phyloP scores from a whole-genome alignment of 2,797 vertebrate genomes.

The Gobionotothen gibberifrons region DNA sequence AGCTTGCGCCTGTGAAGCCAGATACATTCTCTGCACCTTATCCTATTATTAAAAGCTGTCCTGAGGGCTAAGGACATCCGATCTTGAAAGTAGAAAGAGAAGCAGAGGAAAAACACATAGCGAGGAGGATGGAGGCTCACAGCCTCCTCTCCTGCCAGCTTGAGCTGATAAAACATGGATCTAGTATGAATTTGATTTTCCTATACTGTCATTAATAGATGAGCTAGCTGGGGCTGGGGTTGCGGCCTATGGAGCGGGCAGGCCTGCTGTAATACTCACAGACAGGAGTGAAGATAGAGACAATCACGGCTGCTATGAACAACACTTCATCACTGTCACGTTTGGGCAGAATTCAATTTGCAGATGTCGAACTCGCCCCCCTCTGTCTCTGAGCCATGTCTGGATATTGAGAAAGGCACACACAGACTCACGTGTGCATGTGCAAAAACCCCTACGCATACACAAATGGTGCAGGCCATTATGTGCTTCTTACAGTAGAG shows the following conservation, averaged over 20 bases:
- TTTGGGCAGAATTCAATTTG: slow-evolving; percentile 92
- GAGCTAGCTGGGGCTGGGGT: slow-evolving; percentile 75
- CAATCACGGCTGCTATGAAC: slow-evolving; percentile 90
- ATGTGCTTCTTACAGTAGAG: slow-evolving; percentile 85
- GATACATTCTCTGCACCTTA: slow-evolving; percentile 85
- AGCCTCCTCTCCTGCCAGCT: slow-evolving; percentile 47
- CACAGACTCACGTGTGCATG: neutral
- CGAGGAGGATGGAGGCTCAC: slow-evolving; percentile 52
- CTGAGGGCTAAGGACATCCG: slow-evolving; percentile 67
- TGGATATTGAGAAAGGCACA: slow-evolving; percentile 46
- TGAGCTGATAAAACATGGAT: slow-evolving; percentile 74
- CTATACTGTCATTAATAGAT: slow-evolving; percentile 87
- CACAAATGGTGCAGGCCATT: slow-evolving; percentile 72
- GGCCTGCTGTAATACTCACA: slow-evolving; percentile 81
- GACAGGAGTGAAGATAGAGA: slow-evolving; percentile 89
- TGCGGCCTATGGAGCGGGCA: slow-evolving; percentile 73
- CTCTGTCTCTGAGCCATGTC: slow-evolving; percentile 42
- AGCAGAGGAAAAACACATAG: slow-evolving; percentile 50
- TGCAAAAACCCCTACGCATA: slow-evolving; percentile 5
- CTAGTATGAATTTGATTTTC: slow-evolving; percentile 85
- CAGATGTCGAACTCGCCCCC: slow-evolving; percentile 71
- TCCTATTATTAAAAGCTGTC: slow-evolving; percentile 85
- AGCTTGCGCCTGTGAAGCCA: slow-evolving; percentile 75
- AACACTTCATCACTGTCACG: slow-evolving; percentile 92
- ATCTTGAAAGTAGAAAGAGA: slow-evolving; percentile 63